Conservation (phyloP, 2,888 invertebrate species). For the Chloroclystis v-ata region DNA sequence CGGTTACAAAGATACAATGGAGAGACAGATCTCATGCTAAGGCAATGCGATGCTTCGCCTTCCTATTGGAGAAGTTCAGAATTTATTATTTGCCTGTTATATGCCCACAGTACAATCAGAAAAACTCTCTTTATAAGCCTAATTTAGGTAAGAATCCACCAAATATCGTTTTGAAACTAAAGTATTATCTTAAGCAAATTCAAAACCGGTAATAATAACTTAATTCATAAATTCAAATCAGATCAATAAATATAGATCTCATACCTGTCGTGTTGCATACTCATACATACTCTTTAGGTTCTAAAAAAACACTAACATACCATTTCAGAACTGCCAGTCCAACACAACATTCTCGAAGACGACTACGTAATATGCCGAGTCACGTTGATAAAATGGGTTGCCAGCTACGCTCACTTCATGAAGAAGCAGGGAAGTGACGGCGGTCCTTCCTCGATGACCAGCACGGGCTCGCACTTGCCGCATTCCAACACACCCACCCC, state of each 20-base stretch:
- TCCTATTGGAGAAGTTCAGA: conserved; percentile 94
- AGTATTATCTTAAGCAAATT: too few relatives aligned
- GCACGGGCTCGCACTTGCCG: conserved; percentile 60
- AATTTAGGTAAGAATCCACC: conserved; percentile 80
- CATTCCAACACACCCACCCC: conserved; percentile 64
- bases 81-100: conserved; percentile 92
- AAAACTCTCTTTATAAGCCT: conserved; percentile 89
- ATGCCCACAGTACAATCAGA: conserved; percentile 90
- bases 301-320: too few relatives aligned
- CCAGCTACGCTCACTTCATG: conserved; percentile 88
- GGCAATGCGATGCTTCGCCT: conserved; percentile 90
- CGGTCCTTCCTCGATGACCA: conserved; percentile 69
- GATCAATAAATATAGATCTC: too few relatives aligned
- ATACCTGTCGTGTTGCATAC: too few relatives aligned
- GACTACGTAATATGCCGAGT: conserved; percentile 87
- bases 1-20: conserved; percentile 94
- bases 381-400: conserved; percentile 92
- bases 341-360: conserved; percentile 84
- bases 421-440: conserved; percentile 78
- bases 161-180: too few relatives aligned
- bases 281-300: too few relatives aligned
- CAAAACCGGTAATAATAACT: too few relatives aligned
- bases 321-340: conserved; percentile 82
- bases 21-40: conserved; percentile 88
- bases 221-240: too few relatives aligned